A percentile compares a stretch with the other conserved stretches of the same genome.
Conservation (phyloP, 2,888 invertebrate genomes). For the Macrostomum cliftonense region DNA sequence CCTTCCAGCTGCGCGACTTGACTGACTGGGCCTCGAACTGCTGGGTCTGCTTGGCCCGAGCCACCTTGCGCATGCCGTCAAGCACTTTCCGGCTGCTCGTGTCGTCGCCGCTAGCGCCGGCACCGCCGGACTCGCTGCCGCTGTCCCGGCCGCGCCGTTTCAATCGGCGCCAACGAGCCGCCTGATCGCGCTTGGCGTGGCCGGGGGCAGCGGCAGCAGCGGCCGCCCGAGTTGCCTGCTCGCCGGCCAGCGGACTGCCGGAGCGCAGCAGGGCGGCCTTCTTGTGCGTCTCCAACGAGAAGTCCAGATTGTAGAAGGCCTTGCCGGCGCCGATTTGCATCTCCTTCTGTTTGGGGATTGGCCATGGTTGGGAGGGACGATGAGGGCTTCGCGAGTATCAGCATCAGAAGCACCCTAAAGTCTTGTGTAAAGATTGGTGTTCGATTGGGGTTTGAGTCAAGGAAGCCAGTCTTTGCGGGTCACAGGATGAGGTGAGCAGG, state of each 20-base stretch:
- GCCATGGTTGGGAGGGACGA: no score
- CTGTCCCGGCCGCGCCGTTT: conserved; percentile 3
- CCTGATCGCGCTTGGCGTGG: background rate
- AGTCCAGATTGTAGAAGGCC: conserved; percentile 88
- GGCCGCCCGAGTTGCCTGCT: conserved; percentile 11
- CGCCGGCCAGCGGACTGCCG: conserved; percentile 6
- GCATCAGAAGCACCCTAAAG: no score
- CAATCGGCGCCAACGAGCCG: background rate
- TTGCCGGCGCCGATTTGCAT: conserved; percentile 51
- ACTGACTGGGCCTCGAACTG: conserved; percentile 43
- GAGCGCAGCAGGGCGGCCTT: background rate
- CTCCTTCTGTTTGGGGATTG: conserved; percentile 45
- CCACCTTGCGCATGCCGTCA: conserved; percentile 64
- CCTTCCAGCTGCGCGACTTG: conserved; percentile 57
- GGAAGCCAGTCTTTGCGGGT: no score
- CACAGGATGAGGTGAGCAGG: no score
- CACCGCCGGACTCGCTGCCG: conserved; percentile 3
- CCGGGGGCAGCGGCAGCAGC: conserved; percentile 1
- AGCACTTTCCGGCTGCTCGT: conserved; percentile 12
- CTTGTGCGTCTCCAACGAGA: conserved; percentile 74
- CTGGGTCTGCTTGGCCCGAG: conserved; percentile 44
- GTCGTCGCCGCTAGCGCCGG: conserved; percentile 1
- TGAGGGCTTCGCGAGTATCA: no score
- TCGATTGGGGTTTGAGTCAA: no score
- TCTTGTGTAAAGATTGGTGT: no score